Evolutionary conservation across 92 coral and sea anemone genomes (phyloP), one percentile per base, ranked within the genome.

Genomic region (Epizoanthus scotinus): DNA sequence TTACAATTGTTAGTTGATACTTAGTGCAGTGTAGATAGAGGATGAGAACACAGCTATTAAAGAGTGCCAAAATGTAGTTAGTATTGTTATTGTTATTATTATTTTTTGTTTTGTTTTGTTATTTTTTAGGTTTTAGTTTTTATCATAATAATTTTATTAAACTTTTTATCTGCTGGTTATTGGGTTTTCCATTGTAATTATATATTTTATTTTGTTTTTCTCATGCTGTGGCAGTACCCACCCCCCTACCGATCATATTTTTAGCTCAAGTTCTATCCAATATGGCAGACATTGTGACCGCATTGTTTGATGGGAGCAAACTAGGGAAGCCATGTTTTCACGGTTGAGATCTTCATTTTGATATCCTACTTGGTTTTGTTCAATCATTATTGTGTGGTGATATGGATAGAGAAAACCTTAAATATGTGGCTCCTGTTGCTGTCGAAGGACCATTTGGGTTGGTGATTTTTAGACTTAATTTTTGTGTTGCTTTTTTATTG

Each of bases 221-320:
- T 7, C 66, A 61, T 34, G 66, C 66, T 61, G 66, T 17, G 66
- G 36, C 66, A 27, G 25, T 27, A 61, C 66, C 66, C 66, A 61
- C 66, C 66, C 66, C 66, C 34, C 28, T 14, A 61, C 66, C 66
- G 66, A 8, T 61, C 66, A 61, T 29, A n/a, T 22, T 22, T 61
- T 24, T 61, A 29, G 25, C 28, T 61, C 17, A 61, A 61, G 9
- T 61, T 8, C 28, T 61, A 8, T 61, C 66, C 66, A 61, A 61
- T 27, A 61, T 61, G 66, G 66, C 36, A 18, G 66, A 27, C 36
- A 10, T 22, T 61, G 22, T 14, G 66, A 61, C 66, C 36, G 66
- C 66, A 29, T 9, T 25, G 66, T 34, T n/a, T 61, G 10, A 25
- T 61, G 66, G 66, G 66, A 61, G 28, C 10, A n/a, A 27, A 25